phyloP scores from a whole-genome alignment of 2,888 invertebrate species.

The Dolichopus griseipennis region DNA sequence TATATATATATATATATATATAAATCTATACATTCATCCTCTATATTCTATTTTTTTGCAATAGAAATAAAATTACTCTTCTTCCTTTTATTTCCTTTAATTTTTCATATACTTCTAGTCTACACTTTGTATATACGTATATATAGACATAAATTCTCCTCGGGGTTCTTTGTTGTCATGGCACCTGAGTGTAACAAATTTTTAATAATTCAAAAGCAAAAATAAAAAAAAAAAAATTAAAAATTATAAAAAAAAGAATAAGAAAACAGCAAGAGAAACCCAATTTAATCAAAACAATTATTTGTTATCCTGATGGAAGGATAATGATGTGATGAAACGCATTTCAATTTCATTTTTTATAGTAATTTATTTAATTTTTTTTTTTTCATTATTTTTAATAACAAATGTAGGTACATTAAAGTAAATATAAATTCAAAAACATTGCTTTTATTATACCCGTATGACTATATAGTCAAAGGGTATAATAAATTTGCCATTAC shows the following conservation, averaged over 20 bases:
- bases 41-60: no score
- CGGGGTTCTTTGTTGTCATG: slow-evolving; percentile 1
- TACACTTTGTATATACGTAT: background rate
- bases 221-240: background rate
- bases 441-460: background rate
- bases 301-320: slow-evolving; percentile 3
- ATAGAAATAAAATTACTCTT: no score
- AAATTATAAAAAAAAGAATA: background rate
- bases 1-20: no score
- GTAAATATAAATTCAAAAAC: background rate
- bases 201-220: background rate
- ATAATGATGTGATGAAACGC: slow-evolving; percentile 4
- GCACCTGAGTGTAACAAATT: slow-evolving; percentile 5
- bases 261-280: background rate
- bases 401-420: background rate
- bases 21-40: no score
- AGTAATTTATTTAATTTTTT: background rate
- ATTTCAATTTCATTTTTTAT: background rate
- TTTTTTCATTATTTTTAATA: background rate
- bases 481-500: no score
- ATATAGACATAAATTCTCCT: background rate
- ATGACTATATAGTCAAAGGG: no score
- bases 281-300: slow-evolving; percentile 6
- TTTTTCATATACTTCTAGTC: no score
- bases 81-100: no score